Evolutionary conservation across 2,797 vertebrate genomes (phyloP).

Genomic region (Lerista edwardsae): DNA sequence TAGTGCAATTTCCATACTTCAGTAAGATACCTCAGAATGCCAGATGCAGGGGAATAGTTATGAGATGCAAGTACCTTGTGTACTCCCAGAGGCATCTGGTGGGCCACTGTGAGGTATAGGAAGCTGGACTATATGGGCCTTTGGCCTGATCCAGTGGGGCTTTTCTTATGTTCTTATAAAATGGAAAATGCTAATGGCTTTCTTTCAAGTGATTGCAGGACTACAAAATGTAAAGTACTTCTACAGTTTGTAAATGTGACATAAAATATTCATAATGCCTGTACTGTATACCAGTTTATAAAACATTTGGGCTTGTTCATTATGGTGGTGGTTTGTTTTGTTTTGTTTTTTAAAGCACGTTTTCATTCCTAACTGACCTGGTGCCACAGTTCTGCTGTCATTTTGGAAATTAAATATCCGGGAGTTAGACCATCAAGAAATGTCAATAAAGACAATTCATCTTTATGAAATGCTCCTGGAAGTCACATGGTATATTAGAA

Average conservation of each 20-base stretch:
- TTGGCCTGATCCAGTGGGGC: too few relatives aligned
- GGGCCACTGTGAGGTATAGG: too few relatives aligned
- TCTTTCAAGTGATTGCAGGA: not conserved
- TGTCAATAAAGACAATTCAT: not conserved
- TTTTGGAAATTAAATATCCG: not conserved
- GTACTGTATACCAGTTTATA: not conserved
- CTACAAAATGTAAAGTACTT: not conserved
- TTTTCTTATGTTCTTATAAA: not conserved
- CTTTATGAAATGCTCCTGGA: not conserved
- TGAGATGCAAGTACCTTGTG: too few relatives aligned
- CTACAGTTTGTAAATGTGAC: not conserved
- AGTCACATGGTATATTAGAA: not conserved
- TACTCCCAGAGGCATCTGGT: too few relatives aligned
- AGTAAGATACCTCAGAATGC: too few relatives aligned
- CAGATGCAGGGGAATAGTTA: too few relatives aligned
- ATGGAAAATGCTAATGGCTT: slow-evolving; percentile 3
- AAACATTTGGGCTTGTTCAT: not conserved
- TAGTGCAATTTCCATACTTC: too few relatives aligned
- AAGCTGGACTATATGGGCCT: too few relatives aligned
- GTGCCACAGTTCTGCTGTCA: not conserved
- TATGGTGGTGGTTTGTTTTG: not conserved
- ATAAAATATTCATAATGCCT: not conserved
- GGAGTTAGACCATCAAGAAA: not conserved
- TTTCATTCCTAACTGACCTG: not conserved
- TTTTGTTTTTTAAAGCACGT: not conserved